phyloP scores from a whole-genome alignment of 1,140 invertebrate genomes.

The Drosophila punjabiensis region DNA sequence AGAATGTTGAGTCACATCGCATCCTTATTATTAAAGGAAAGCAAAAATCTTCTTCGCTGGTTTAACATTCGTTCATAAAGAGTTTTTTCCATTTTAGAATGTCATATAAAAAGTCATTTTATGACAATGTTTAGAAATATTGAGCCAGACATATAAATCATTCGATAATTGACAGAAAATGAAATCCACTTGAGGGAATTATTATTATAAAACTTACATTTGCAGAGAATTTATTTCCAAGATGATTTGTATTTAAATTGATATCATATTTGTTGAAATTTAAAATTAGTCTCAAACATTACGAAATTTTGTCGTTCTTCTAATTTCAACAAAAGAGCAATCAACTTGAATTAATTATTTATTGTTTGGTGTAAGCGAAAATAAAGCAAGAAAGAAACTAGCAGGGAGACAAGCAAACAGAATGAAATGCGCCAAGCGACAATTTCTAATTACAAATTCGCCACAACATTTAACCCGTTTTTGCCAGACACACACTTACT shows the following conservation, averaged over 20 bases:
- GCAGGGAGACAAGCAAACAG: slow-evolving; percentile 65
- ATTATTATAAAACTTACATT: neutral
- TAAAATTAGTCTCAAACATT: neutral
- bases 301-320: neutral
- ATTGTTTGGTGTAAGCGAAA: slow-evolving; percentile 51
- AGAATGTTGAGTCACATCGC: slow-evolving; percentile 46
- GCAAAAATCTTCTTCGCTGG: slow-evolving; percentile 19
- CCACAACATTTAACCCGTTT: slow-evolving; percentile 83
- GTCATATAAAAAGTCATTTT: slow-evolving; percentile 45
- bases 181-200: neutral
- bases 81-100: slow-evolving; percentile 29
- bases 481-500: slow-evolving; percentile 58
- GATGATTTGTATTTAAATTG: neutral
- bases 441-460: slow-evolving; percentile 85
- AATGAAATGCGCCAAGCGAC: slow-evolving; percentile 79
- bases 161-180: slow-evolving; percentile 45
- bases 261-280: neutral
- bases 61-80: slow-evolving; percentile 44
- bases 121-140: slow-evolving; percentile 53
- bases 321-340: slow-evolving; percentile 33
- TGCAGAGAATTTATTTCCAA: neutral
- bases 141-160: slow-evolving; percentile 53
- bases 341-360: slow-evolving; percentile 74
- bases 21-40: slow-evolving; percentile 38
- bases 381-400: slow-evolving; percentile 44